Conservation (phyloP, 2,797 vertebrate genomes). For the Periparus ater region DNA sequence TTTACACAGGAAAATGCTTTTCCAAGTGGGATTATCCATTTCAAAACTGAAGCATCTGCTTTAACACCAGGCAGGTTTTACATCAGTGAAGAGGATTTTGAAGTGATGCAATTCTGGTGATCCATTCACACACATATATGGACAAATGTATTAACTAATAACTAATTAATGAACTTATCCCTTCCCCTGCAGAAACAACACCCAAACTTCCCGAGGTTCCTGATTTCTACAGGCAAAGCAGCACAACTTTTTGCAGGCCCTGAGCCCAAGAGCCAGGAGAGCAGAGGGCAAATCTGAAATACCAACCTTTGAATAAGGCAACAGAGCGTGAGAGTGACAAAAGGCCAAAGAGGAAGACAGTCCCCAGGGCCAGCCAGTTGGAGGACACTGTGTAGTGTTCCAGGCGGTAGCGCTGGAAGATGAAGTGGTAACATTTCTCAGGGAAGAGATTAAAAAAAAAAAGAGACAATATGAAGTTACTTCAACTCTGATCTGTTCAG, state of each 20-base stretch:
- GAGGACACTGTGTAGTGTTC: conserved; percentile 98
- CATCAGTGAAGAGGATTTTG: background rate
- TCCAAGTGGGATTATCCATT: background rate
- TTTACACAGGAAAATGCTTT: background rate
- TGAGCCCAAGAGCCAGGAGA: background rate
- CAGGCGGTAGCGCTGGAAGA: conserved; percentile 94
- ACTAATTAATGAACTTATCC: background rate
- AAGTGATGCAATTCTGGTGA: background rate
- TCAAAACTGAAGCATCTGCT: background rate
- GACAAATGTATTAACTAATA: background rate
- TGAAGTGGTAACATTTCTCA: conserved; percentile 98
- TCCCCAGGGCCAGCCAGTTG: conserved; percentile 91
- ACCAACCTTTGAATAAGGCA: conserved; percentile 92
- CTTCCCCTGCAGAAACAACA: background rate
- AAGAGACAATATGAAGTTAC: background rate
- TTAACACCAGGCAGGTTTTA: background rate
- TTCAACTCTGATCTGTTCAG: background rate
- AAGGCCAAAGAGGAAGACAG: conserved; percentile 85
- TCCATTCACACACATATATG: accelerated
- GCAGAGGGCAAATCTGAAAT: background rate
- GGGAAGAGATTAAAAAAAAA: background rate
- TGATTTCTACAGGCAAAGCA: background rate
- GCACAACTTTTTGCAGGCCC: background rate
- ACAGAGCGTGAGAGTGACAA: conserved; percentile 93
- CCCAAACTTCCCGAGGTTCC: accelerated